Percentiles rank a stretch among this genome's conserved stretches.
Evolutionary conservation across 2,797 vertebrate genomes (phyloP).

Genomic region (Mareca strepera): DNA sequence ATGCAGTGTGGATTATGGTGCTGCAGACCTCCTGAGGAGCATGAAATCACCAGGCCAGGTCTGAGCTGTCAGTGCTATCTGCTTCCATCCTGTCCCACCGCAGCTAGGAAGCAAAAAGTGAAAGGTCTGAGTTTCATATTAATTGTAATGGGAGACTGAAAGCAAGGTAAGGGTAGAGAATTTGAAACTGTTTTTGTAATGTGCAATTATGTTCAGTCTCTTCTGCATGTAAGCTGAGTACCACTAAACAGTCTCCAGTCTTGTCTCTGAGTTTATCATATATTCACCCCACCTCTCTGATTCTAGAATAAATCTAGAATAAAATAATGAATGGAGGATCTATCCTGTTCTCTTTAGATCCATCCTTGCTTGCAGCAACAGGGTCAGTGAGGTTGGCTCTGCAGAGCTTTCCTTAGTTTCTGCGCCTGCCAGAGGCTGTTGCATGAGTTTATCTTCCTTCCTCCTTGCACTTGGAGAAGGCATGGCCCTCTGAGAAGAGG

Average conservation of each 20-base stretch:
- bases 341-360: not conserved
- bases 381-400: not conserved
- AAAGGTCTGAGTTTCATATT: not conserved
- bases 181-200: not conserved
- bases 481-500: too few relatives aligned
- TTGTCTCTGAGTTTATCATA: too few relatives aligned
- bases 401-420: not conserved
- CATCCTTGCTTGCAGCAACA: too few relatives aligned
- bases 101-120: not conserved
- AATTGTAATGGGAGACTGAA: not conserved
- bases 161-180: not conserved
- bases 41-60: not conserved
- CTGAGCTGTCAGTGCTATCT: not conserved
- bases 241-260: not conserved
- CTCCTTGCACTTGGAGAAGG: not conserved
- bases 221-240: not conserved
- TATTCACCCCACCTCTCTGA: too few relatives aligned
- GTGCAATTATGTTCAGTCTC: accelerated
- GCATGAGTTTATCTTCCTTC: not conserved
- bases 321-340: not conserved
- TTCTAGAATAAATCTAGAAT: not conserved
- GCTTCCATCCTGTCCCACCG: not conserved
- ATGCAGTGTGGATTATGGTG: not conserved
- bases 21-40: not conserved
- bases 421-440: not conserved